Evolutionary conservation across 2,888 invertebrate genomes (phyloP), one percentile per base, ranked within the genome.

Genomic region (Tiliacea citrago): DNA sequence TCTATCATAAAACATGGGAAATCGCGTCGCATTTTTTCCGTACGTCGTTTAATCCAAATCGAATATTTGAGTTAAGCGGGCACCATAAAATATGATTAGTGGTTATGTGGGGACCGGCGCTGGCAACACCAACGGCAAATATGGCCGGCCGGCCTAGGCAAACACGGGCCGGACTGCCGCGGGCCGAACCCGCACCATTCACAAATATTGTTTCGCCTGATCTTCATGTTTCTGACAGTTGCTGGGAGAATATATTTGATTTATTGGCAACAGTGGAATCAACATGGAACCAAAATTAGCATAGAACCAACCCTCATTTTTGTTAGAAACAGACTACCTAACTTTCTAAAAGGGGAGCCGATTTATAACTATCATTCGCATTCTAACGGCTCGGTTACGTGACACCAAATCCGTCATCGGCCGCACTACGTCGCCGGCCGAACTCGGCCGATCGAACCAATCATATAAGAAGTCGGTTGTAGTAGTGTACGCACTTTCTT

Each of bases 21-120:
- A 81, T 81, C 69, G 83, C 82, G 79, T 83, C 83, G 80, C 84
- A 85, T 90, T 91, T 90, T 86, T 91, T 88, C 88, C 89, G 84
- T 89, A 87, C 89, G 88, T 89, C 91, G 89, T 93, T 93, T 94
- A 93, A 95, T 94, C 93, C 93, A 89, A 92, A 93, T 94, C 92
- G 94, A 92, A 91, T 91, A 90, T 91, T 88, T 89, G 91, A 92
- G 93, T 93, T 92, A 92, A 93, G 92, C 92, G 91, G 86, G 91
- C 90, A 92, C 91, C 94, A 93, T 95, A 95, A 95, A 95, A 95
- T 94, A 95, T 95, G 95, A 96, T 95, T 95, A 95, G 95, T 94
- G 94, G 93, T 91, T 89, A 89, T 91, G 90, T 87, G 90, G 91
- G 91, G 91, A 88, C 86, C 90, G 90, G 87, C 90, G 88, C 88